Base-by-base conservation (phyloP, 1,140 invertebrate species). In the Bombus superbus region DNA sequence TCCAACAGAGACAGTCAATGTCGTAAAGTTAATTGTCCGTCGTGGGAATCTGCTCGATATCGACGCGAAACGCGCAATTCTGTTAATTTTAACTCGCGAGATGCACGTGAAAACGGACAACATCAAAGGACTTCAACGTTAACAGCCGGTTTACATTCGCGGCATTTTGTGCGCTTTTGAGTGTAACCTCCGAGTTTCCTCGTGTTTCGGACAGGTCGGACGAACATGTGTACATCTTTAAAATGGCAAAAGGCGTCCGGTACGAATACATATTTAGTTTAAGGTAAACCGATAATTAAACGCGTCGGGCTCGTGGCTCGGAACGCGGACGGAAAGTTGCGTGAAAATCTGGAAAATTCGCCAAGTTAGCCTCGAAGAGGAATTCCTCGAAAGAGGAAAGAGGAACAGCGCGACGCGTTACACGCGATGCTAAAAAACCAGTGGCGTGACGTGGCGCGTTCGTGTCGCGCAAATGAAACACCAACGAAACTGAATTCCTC, bases 21-120 rank as follows among this genome's bases (percentile, higher is more conserved):
- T 53, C 18, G 28, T 28, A 8, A 62, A 66, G 32, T 32, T 66
- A 35, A 66, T 66, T 66, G 64, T 35, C 64, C 18, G 15, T 18
- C 64, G 35, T 15, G 1, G 64, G 15, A 35, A 22, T 66, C 32
- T 1, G 15, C 64, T 18, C 32, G 64, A 69, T 69, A 25, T 38
- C 40, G 18, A 25, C 35, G 38, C 8, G 35, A 28, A 28, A n/a
- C 69, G 69, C 38, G 69, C 11, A n/a, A n/a, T 2, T n/a, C 40
- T 42, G 69, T 72, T 72, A 72, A 72, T 72, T 72, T 72, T 72
- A 72, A 44, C 28, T n/a, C 40, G 69, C 40, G 3, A 42, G 11
- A 42, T n/a, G 40, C 38, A 9, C 40, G 69, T 2, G 40, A n/a
- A 42, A 38, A 38, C 40, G 25, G 13, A n/a, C 32, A 75, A 72